Evolutionary conservation across 2,888 invertebrate genomes (phyloP), one percentile per base, ranked within the genome.

Genomic region (Philonicus albiceps): DNA sequence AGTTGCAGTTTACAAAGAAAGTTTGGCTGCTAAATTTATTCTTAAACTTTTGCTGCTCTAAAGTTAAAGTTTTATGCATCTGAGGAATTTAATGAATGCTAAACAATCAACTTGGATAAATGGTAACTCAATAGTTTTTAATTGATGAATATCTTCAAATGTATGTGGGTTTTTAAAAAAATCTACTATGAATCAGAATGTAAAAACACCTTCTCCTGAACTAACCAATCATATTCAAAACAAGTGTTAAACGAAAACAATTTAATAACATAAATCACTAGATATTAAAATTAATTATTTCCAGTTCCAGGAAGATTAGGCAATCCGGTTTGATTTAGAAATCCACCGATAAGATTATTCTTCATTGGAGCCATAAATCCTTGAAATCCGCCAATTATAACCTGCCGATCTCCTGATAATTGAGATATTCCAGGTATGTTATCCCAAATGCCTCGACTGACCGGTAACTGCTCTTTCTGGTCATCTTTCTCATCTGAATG

Each of bases 371-470:
- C 19, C 31, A 81, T 34, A 31, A n/a, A 53, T 34, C 81, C 81
- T 31, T 81, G 81, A 31, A 81, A 81, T 5, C 81, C 81, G 30
- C 81, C 81, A 3, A 81, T 64, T 19, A 81, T 81, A 64, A 81
- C 34, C 34, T 64, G 81, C 19, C 55, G 81, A 3, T 55, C 81
- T 8, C 55, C 30, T 11, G 19, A 8, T 19, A 64, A 4, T 37
- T 81, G 81, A 2, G 81, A 81, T 3, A 53, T 6, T 11, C 81
- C 81, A n/a, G 81, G 81, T 19, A 81, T 34, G 19, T 27, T 31
- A 81, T 81, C 81, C 6, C 16, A 27, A 27, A 81, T n/a, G 22
- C 81, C 81, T 6, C 81, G 81, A n/a, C n/a, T 55, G 27, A 1
- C 81, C 19, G n/a, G 8, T 5, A 13, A 3, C n/a, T 64, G 43